Base-by-base conservation (phyloP, 1,140 invertebrate species). In the Condylostylus longicornis region DNA sequence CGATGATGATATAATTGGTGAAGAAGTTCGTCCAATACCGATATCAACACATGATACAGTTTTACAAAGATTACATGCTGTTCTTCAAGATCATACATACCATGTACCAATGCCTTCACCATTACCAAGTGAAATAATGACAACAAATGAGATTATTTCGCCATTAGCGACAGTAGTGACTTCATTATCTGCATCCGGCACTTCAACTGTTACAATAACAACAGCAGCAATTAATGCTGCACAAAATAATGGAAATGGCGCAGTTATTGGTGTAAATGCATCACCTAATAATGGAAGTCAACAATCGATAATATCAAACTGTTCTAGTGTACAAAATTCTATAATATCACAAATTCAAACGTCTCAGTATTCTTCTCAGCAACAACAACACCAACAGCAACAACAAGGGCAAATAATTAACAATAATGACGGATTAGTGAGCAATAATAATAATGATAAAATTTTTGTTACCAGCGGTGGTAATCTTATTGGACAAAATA, bases 11-110 rank as follows among this genome's bases (percentile, higher is more conserved):
- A 45, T 63, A 21, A 48, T 53, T 38, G 48, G 59, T 39, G 57
- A 62, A 48, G 62, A 61, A 39, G 56, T 61, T 48, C 48, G 61
- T 44, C 51, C 51, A 42, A 46, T 44, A 18, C 50, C 56, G 30
- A 45, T 65, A 37, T 47, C 48, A 39, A 62, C 61, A n/a, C 49
- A 69, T 57, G 69, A 66, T 51, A 48, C 71, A 27, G 47, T 51
- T 8, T 23, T 60, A 18, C 50, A 55, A 25, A 47, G 47, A 27
- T 32, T 60, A 8, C 71, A 77, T 54, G 73, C 75, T 40, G 71
- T 78, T n/a, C 64, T 79, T 28, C 69, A 83, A 66, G 82, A 86
- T 66, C 82, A 86, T 46, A 86, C 83, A 41, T 86, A 86, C 59
- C 78, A 72, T 37, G 77, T 72, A 36, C 75, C 75, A 35, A 70